Evolutionary conservation across 2,797 vertebrate genomes (phyloP).

Genomic region (Serranus cabrilla): DNA sequence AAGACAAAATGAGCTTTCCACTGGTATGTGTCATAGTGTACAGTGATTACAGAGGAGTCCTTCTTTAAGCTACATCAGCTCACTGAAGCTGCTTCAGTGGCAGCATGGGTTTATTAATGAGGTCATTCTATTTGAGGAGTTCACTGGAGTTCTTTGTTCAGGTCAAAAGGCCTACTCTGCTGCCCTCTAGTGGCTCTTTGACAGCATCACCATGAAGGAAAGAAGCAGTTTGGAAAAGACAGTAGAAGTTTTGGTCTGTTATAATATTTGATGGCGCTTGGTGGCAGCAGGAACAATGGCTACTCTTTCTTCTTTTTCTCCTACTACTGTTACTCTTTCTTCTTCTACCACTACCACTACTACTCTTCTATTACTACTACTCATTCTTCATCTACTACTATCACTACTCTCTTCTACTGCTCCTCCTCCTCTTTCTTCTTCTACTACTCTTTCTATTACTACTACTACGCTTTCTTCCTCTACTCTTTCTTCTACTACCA

Average conservation of each 20-base stretch:
- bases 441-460: too few relatives aligned
- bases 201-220: background rate
- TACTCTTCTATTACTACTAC: too few relatives aligned
- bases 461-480: too few relatives aligned
- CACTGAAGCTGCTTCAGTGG: background rate
- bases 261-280: background rate
- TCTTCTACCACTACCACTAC: too few relatives aligned
- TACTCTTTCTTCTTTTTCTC: too few relatives aligned
- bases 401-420: too few relatives aligned
- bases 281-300: background rate
- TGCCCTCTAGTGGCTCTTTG: conserved; percentile 52
- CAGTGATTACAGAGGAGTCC: background rate
- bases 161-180: conserved; percentile 39
- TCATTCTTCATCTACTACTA: too few relatives aligned
- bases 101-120: background rate
- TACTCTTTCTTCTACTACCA: too few relatives aligned
- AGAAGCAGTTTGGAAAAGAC: background rate
- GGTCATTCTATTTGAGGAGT: background rate
- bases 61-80: background rate
- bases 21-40: background rate
- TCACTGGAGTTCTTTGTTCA: background rate
- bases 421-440: too few relatives aligned
- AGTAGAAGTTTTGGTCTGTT: background rate
- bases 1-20: background rate
- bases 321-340: too few relatives aligned